Base-by-base conservation (phyloP, 2,888 invertebrate genomes). In the Drosophila prolongata region DNA sequence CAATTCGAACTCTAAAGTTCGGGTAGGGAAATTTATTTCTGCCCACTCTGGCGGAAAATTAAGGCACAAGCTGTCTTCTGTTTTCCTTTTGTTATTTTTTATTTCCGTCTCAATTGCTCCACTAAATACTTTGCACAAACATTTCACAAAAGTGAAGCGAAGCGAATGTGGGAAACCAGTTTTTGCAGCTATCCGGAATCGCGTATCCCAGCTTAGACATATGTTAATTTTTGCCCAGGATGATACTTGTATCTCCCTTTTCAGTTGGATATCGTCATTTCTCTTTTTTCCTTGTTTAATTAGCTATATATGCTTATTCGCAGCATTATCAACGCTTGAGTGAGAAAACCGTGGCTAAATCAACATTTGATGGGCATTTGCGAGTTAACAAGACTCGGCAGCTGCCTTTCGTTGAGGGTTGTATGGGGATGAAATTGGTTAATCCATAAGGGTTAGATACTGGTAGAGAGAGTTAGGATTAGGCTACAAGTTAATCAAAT, bases 81-180 rank as follows among this genome's bases (percentile, higher is more conserved):
- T 42, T 69, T 44, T 70, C 40, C 37, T 59, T 58, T 66, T 59
- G 30, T 54, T 65, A 34, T 57, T 69, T 66, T 54, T 77, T 75
- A 77, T 84, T 89, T 85, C 85, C 85, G 76, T 76, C 84, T 85
- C 87, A 84, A 89, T 89, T 84, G 87, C 72, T 83, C 75, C 88
- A 86, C 86, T 82, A 85, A 84, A 86, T 85, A 86, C 84, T 72
- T 76, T 79, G 61, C 70, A 68, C 81, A 80, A 81, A 77, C 77
- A 84, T 50, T 58, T 53, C 55, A 16, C 49, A 8, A 68, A 46
- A 38, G 40, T 52, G 37, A 61, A 52, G 34, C 34, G 55, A 43
- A 55, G 54, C 47, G 46, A 54, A 37, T 53, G 62, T 38, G 68
- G 72, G 68, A 64, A 84, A 87, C 87, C 77, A 68, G 87, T 50